Evolutionary conservation across 2,888 invertebrate species (phyloP).

Genomic region (Stenichneumon culpator): DNA sequence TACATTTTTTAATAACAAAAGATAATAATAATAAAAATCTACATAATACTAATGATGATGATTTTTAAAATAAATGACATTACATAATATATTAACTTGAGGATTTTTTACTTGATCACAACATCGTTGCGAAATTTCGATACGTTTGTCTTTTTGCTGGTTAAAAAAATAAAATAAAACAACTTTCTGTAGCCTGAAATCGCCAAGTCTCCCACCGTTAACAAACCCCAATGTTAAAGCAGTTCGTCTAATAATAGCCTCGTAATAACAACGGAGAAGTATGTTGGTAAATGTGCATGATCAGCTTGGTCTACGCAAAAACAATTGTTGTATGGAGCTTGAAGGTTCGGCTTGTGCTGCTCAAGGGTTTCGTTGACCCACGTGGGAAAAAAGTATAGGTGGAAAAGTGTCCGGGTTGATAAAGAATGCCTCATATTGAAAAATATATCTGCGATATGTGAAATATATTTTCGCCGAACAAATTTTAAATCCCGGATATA

Average conservation of each 20-base stretch:
- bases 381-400: not conserved
- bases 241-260: not conserved
- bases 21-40: no score
- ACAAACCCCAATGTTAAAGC: not conserved
- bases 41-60: no score
- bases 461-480: not conserved
- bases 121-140: no score
- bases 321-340: not conserved
- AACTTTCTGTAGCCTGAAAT: no score
- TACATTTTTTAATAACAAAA: no score
- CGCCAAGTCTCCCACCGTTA: no score
- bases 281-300: conserved; percentile 42
- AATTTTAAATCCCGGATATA: not conserved
- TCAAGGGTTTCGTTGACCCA: not conserved
- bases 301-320: not conserved
- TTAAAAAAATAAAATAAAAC: no score
- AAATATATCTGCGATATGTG: not conserved
- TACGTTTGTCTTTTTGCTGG: no score
- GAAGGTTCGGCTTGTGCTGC: not conserved
- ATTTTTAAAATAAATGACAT: no score
- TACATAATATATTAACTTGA: no score
- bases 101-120: no score
- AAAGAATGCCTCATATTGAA: not conserved
- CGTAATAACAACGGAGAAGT: conserved; percentile 15
- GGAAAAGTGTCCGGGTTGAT: no score